A percentile compares a stretch with the other conserved stretches of the same genome.
Evolutionary conservation across 2,888 invertebrate species (phyloP).

Genomic region (Nephrotoma appendiculata): DNA sequence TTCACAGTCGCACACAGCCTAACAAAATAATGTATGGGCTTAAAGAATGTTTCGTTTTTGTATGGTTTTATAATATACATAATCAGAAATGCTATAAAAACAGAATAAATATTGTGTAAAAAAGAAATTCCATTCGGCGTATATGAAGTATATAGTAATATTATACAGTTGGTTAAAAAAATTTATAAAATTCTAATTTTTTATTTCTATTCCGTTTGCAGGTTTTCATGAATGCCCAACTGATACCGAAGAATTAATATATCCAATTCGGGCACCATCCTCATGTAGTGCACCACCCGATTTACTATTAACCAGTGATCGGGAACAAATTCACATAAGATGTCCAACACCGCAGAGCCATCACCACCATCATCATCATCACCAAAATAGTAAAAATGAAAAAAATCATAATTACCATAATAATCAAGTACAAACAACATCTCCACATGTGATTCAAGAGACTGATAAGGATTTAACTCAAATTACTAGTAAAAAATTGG

Average conservation of each 20-base stretch:
- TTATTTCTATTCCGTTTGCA: constrained; percentile 26
- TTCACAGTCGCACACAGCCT: background rate
- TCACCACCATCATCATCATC: constrained; percentile 14
- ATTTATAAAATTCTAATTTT: background rate
- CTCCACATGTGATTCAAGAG: background rate
- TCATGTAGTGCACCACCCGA: constrained; percentile 50
- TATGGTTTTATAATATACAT: background rate
- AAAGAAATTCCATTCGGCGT: background rate
- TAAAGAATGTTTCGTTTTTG: background rate
- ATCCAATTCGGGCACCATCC: constrained; percentile 40
- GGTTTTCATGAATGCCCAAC: constrained; percentile 50
- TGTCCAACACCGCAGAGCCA: constrained; percentile 20
- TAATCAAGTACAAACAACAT: constrained; percentile 5
- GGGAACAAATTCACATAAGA: constrained; percentile 28
- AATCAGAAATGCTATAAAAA: background rate
- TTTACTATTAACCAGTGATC: constrained; percentile 40
- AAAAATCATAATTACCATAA: constrained; percentile 5
- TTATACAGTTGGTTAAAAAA: background rate
- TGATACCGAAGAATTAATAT: constrained; percentile 56
- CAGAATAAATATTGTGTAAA: background rate
- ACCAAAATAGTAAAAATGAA: constrained; percentile 6
- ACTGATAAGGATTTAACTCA: background rate
- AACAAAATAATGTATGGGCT: background rate
- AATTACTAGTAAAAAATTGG: background rate
- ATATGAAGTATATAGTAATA: background rate